Evolutionary conservation across 2,113 vertebrate genomes (phyloP), one percentile per base, ranked within the genome.

Genomic region (Arizona elegans): DNA sequence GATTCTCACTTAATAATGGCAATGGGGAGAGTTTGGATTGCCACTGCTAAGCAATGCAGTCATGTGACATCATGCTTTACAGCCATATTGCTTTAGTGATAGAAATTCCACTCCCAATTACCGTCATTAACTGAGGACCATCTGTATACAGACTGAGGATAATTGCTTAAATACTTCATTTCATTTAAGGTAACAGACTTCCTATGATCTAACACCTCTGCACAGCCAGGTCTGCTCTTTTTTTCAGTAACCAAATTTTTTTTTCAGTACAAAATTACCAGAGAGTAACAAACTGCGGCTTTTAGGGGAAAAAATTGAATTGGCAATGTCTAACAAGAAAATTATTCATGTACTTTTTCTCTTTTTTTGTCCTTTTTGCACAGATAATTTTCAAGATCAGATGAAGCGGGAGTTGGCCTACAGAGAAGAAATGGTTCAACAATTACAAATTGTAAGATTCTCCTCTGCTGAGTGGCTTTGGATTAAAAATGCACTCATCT

Each of bases 371-470:
- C 2, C 52, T 62, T 58, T 65, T 65, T 29, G 17, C 54, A 91
- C 97, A 99, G 99, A 99, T 97, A 99, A 99, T 98, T 99, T 99
- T 94, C 99, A 99, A 96, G 99, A 99, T 96, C 99, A 99, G 95
- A 99, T 99, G 99, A 99, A 99, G 97, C 97, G 99, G 96, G 99
- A 99, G 91, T 97, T 99, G 92, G 98, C 99, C 2, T 99, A 99
- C 97, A 98, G 99, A 97, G 99, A 99, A 97, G 99, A 99, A 97
- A 99, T 99, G 99, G 99, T 99, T 23, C 99, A 99, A 91, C 99
- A 99, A 96, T 97, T 99, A 97, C 99, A 99, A 97, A 99, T 99
- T 93, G 99, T 99, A 96, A 98, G 98, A 96, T 91, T 55, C 55
- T 96, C 88, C 93, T 94, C 52, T 95, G 58, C 56, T 87, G 9